Evolutionary conservation across 2,113 vertebrate genomes (phyloP).

Genomic region (Tenrec ecaudatus): DNA sequence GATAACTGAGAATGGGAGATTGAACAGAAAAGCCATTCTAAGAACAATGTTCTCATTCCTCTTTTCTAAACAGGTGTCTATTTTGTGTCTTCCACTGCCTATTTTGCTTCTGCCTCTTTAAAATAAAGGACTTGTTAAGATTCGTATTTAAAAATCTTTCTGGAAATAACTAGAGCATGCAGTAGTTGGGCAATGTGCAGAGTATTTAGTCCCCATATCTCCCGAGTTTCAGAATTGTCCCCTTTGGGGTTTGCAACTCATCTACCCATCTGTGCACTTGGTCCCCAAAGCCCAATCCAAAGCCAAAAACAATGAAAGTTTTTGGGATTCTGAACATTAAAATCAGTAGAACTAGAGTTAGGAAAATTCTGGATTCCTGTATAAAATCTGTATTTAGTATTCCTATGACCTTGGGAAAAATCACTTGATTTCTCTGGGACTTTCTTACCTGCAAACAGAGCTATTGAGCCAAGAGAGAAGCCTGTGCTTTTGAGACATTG

Average conservation of each 20-base stretch:
- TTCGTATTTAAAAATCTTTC: slow-evolving; percentile 66
- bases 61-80: background rate
- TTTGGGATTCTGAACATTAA: slow-evolving; percentile 45
- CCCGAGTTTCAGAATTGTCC: slow-evolving; percentile 48
- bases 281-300: slow-evolving; percentile 51
- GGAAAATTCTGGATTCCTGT: slow-evolving; percentile 21
- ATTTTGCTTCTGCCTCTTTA: slow-evolving; percentile 47
- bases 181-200: slow-evolving; percentile 47
- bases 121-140: slow-evolving; percentile 56
- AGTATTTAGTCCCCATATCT: slow-evolving; percentile 54
- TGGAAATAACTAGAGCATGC: slow-evolving; percentile 67
- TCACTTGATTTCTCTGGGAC: background rate
- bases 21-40: background rate
- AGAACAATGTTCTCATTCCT: background rate
- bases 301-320: slow-evolving; percentile 21
- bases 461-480: background rate
- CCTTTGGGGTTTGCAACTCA: slow-evolving; percentile 61
- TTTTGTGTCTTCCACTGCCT: background rate
- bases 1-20: background rate
- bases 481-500: background rate
- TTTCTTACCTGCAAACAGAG: slow-evolving; percentile 22
- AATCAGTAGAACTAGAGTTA: background rate
- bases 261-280: slow-evolving; percentile 63
- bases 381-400: background rate
- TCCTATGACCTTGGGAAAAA: slow-evolving; percentile 11